Base-by-base conservation (phyloP, 2,888 invertebrate genomes). In the Dicyrtomina minuta region DNA sequence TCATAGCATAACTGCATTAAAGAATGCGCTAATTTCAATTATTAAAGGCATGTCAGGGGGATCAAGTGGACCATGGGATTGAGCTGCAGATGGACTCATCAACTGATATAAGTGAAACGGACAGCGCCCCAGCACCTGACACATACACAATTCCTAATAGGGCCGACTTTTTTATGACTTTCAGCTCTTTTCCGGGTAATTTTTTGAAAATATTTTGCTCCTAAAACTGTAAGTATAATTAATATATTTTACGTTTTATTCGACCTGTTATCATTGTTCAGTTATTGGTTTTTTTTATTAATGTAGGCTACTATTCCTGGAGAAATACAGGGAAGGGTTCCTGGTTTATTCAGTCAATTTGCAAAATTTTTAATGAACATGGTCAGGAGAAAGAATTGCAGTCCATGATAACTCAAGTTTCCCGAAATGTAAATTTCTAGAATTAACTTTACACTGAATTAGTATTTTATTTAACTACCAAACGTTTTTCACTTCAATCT, bases 341-440 rank as follows among this genome's bases (percentile, higher is more conserved):
- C 0, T 97, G 96, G 96, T 97, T 96, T 80, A 90, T 97, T 84
- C 96, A 96, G 83, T 90, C 96, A 0, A 84, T 97, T 27, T 92
- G 92, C 80, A 86, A 89, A 44, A 92, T 93, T 79, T 81, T 96
- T 60, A 87, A 88, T 69, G 87, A 87, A 74, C 87, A 89, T 80
- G 91, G 89, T 10, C 85, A 86, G 75, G 87, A 89, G 41, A 86
- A 88, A 79, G 95, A 96, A 80, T 84, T 97, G 39, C 82, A 96
- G 61, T 91, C 92, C 13, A 84, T 97, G 77, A 83, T 97, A 69
- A 96, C 96, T 0, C 91, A 90, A 82, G 93, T 93, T 3, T 87
- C 86, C 79, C 92, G 89, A 82, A 82, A 74, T 66, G 77, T 76
- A 60, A 58, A 20, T 65, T 62, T 17, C n/a, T n/a, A n/a, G n/a